These are phyloP conservation scores for Embidobia sp. DNA, from an alignment of 2,888 invertebrate species.

Conservation along the genomic window DNA sequence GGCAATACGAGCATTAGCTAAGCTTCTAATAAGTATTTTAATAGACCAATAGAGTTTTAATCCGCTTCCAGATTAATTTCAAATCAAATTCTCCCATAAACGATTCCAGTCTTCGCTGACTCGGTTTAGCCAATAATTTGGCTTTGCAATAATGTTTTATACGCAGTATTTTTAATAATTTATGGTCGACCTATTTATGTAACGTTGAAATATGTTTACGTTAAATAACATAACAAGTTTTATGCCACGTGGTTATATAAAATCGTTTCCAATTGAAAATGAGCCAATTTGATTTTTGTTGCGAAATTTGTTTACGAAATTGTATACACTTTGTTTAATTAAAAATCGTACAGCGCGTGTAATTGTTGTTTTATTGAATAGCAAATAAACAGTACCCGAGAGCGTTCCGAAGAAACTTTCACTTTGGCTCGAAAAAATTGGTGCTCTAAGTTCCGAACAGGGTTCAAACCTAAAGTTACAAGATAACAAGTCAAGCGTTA, in stretches of 20 bases:
- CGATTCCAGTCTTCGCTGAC: background rate
- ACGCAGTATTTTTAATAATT: background rate
- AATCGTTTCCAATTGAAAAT: too few species aligned
- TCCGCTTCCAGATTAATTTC: slow-evolving; percentile 24
- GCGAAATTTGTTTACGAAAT: too few species aligned
- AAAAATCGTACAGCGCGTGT: too few species aligned
- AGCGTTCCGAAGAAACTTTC: background rate
- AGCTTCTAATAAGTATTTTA: slow-evolving; percentile 35
- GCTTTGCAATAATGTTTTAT: background rate
- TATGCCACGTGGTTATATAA: too few species aligned
- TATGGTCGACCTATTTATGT: background rate
- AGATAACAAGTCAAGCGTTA: slow-evolving; percentile 8
- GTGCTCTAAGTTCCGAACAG: background rate
- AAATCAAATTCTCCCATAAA: slow-evolving; percentile 20
- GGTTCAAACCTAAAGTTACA: background rate
- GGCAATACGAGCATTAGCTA: slow-evolving; percentile 24
- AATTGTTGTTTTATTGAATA: too few species aligned
- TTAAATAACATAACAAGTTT: too few species aligned
- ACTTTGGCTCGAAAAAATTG: background rate
- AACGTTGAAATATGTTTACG: background rate
- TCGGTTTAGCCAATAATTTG: background rate
- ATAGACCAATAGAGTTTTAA: slow-evolving; percentile 22
- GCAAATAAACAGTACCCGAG: too few species aligned
- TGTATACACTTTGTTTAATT: too few species aligned
- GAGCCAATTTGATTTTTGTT: too few species aligned